Evolutionary conservation across 1,140 invertebrate genomes (phyloP).

Genomic region (Drosophila nigromelanica): DNA sequence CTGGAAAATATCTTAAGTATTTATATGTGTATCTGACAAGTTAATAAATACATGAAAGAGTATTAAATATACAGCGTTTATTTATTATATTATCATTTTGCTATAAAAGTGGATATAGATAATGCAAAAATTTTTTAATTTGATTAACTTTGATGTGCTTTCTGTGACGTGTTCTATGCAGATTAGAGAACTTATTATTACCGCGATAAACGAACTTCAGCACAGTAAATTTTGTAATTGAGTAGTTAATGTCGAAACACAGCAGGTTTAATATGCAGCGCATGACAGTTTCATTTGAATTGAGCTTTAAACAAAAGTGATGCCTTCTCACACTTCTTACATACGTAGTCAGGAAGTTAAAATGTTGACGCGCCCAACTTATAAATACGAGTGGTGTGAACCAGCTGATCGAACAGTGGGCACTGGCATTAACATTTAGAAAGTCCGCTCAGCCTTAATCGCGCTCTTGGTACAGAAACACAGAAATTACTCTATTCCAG

Average conservation of each 20-base stretch:
- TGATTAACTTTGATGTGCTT: not conserved
- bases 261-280: slow-evolving; percentile 17
- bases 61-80: no score
- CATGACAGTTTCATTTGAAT: slow-evolving; percentile 13
- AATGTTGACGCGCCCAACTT: slow-evolving; percentile 13
- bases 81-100: no score
- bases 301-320: not conserved
- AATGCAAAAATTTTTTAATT: no score
- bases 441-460: slow-evolving; percentile 11
- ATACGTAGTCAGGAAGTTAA: slow-evolving; percentile 20
- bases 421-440: slow-evolving; percentile 34
- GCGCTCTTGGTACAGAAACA: slow-evolving; percentile 6
- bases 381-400: not conserved
- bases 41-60: no score
- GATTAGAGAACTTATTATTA: not conserved
- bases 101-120: no score
- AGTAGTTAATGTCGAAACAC: not conserved
- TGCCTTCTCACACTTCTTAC: not conserved
- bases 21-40: no score
- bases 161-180: not conserved
- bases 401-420: not conserved
- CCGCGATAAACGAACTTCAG: not conserved
- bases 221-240: not conserved
- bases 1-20: no score
- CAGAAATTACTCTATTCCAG: not conserved